These are phyloP conservation scores for Cephus pulcher DNA, from an alignment of 2,888 invertebrate genomes.

Conservation along the genomic window DNA sequence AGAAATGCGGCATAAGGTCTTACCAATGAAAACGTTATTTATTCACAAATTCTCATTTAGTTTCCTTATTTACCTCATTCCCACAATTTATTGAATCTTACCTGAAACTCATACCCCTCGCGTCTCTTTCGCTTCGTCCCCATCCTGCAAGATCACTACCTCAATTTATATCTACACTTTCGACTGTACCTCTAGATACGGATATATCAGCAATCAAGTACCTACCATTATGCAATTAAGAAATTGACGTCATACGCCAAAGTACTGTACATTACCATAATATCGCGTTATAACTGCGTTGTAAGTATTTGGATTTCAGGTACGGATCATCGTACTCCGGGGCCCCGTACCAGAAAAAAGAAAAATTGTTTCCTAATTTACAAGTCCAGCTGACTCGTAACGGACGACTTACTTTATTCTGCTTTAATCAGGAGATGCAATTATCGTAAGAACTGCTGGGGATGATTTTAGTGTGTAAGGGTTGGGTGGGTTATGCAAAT, in stretches of 20 bases:
- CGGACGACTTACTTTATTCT: background rate
- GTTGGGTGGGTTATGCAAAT: background rate
- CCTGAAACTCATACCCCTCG: background rate
- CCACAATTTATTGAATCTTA: background rate
- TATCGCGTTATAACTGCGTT: background rate
- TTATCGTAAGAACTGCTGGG: background rate
- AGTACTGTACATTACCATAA: background rate
- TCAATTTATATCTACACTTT: too few species aligned
- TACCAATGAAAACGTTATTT: background rate
- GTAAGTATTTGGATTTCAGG: background rate
- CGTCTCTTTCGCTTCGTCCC: background rate
- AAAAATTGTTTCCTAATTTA: background rate
- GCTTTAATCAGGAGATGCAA: background rate
- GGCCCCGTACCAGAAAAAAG: background rate
- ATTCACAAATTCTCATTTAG: too few species aligned
- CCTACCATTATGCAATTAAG: background rate
- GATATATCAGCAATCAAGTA: too few species aligned
- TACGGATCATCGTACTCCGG: background rate
- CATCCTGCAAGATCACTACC: background rate
- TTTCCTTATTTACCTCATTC: background rate
- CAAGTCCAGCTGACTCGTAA: background rate
- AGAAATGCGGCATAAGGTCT: background rate
- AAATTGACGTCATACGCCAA: background rate
- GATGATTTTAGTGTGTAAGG: background rate
- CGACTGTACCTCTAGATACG: too few species aligned